Base-by-base conservation (phyloP, 2,113 vertebrate genomes). In the Chaenocephalus aceratus region DNA sequence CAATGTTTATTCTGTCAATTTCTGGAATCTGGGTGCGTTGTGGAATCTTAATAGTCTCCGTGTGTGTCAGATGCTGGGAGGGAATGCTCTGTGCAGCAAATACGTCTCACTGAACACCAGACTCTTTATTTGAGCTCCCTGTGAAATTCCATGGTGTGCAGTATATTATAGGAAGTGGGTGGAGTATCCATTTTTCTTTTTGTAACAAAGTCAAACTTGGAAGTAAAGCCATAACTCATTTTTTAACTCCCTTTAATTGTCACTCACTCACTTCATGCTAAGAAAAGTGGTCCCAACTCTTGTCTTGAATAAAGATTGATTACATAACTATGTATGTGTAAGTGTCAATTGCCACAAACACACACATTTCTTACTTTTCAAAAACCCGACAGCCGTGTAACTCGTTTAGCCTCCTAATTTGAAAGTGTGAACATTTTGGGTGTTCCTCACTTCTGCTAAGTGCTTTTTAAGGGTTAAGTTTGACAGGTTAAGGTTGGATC, bases 11-110 rank as follows among this genome's bases (percentile, higher is more conserved):
- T 54, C n/a, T 77, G 69, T 79, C 68, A 79, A 58, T 34, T 60
- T 83, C 56, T 56, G 79, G 65, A 72, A 73, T 82, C 48, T 70
- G 71, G 65, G 45, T 12, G 41, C 12, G 21, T 72, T 67, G 16
- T 62, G 75, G 83, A 82, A 86, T 84, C 75, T 58, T 81, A 81
- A 81, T 73, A 51, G 23, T 58, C 63, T 69, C 69, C 26, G 26
- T 72, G 64, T 79, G 70, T 74, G 58, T 63, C 23, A 51, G 70
- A 73, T 48, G 21, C 30, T 26, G 77, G 53, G 59, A 68, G 49
- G 56, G 65, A 78, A 76, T 76, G 66, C 23, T 74, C 45, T 54
- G 34, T 30, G 16, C 9, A 46, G 49, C 45, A 63, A 68, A 63
- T 45, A 57, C 1, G 14, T 74, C 52, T 83, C 44, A 76, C 51